phyloP scores from a whole-genome alignment of 2,797 vertebrate species.

The Anguilla pacifica region DNA sequence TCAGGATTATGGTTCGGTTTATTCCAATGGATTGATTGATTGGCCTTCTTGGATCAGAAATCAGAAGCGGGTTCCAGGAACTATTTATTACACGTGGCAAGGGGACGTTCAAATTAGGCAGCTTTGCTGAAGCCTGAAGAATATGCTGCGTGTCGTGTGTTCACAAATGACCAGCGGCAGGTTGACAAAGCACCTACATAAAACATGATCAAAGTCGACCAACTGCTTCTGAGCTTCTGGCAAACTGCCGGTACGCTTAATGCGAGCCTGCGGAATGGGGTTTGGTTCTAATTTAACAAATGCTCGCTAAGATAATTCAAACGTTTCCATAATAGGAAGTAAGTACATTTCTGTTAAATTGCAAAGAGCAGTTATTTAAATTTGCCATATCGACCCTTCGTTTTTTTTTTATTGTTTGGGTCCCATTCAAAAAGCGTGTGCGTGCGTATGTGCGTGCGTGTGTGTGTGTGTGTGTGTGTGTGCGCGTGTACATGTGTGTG shows the following conservation, averaged over 20 bases:
- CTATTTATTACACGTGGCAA: background rate
- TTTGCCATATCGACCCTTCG: background rate
- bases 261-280: background rate
- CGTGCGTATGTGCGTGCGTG: no score
- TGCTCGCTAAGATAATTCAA: background rate
- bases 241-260: background rate
- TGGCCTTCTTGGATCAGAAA: background rate
- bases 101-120: background rate
- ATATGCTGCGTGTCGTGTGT: background rate
- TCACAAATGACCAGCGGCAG: background rate
- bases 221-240: background rate
- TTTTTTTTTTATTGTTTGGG: background rate
- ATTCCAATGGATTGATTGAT: background rate
- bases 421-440: background rate
- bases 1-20: background rate
- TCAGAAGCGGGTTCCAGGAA: background rate
- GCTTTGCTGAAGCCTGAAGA: background rate
- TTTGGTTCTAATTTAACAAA: background rate
- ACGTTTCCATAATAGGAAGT: background rate
- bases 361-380: background rate
- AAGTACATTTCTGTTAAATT: background rate
- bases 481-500: fast-evolving
- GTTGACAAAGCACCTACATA: background rate
- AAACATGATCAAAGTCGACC: background rate
- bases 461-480: no score